Conservation (phyloP, 2,797 vertebrate species). For the Lacerta agilis region DNA sequence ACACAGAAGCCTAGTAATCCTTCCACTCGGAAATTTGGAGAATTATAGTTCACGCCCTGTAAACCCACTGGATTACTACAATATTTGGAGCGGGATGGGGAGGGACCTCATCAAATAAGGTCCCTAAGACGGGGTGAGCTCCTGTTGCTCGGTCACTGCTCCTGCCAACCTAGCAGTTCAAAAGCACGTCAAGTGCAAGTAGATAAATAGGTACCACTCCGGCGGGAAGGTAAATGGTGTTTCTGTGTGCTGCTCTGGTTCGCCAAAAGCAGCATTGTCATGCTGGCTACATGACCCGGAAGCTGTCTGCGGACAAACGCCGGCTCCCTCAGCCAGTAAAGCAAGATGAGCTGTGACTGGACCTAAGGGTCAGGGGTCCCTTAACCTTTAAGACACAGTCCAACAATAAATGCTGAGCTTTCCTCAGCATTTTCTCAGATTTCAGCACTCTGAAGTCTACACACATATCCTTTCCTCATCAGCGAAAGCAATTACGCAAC, state of each 20-base stretch:
- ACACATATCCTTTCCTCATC: background rate
- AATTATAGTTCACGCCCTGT: background rate
- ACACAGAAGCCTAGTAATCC: background rate
- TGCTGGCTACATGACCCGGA: too few species aligned
- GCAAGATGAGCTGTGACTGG: too few species aligned
- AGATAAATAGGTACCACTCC: too few species aligned
- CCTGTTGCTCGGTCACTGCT: too few species aligned
- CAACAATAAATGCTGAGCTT: background rate
- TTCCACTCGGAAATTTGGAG: background rate
- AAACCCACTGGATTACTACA: background rate
- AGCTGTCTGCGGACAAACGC: too few species aligned
- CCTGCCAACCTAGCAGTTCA: too few species aligned
- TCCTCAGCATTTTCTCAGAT: background rate
- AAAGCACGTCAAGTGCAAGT: too few species aligned
- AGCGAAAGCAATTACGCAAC: background rate
- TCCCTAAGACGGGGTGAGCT: background rate
- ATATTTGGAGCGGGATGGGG: background rate
- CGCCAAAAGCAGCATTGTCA: too few species aligned
- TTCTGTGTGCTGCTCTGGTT: too few species aligned
- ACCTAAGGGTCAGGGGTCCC: too few species aligned
- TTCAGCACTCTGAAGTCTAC: background rate
- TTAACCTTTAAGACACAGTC: background rate
- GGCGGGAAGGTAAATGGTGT: too few species aligned
- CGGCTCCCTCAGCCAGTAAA: too few species aligned
- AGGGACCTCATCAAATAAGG: background rate